Conservation (phyloP, 2,797 vertebrate species). For the Champsocephalus esox region DNA sequence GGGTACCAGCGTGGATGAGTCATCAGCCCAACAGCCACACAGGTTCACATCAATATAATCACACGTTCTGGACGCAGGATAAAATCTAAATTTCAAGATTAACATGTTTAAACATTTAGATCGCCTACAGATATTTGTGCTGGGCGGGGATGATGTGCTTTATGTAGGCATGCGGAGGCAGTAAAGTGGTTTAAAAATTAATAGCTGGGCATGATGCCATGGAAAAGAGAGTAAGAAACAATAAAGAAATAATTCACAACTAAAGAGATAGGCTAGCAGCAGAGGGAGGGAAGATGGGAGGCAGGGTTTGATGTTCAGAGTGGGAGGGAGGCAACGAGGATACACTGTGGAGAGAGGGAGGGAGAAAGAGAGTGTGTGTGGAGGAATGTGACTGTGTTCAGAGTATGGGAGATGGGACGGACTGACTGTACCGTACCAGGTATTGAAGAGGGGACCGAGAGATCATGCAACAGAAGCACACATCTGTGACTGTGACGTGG, state of each 20-base stretch:
- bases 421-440: slow-evolving; percentile 59
- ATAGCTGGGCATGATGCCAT: slow-evolving; percentile 43
- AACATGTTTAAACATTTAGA: slow-evolving; percentile 16
- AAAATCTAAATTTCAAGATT: slow-evolving; percentile 3
- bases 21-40: slow-evolving; percentile 37
- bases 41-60: slow-evolving; percentile 9
- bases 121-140: slow-evolving; percentile 16
- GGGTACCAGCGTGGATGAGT: slow-evolving; percentile 56
- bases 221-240: slow-evolving; percentile 17
- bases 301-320: slow-evolving; percentile 63
- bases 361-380: slow-evolving; percentile 65
- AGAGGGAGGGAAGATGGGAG: slow-evolving; percentile 23
- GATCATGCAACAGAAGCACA: slow-evolving; percentile 47
- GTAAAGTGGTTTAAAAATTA: slow-evolving; percentile 49
- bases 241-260: too few species aligned
- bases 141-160: slow-evolving; percentile 34
- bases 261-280: slow-evolving; percentile 16
- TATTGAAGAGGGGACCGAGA: slow-evolving; percentile 50
- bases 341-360: slow-evolving; percentile 62
- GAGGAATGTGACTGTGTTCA: slow-evolving; percentile 79
- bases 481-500: slow-evolving; percentile 43
- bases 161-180: slow-evolving; percentile 49
- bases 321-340: slow-evolving; percentile 73
- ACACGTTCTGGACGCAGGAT: slow-evolving; percentile 10
- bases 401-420: slow-evolving; percentile 75